Percentiles rank a stretch among this genome's conserved stretches.
Conservation (phyloP, 2,113 vertebrate genomes). For the Apteryx mantelli region DNA sequence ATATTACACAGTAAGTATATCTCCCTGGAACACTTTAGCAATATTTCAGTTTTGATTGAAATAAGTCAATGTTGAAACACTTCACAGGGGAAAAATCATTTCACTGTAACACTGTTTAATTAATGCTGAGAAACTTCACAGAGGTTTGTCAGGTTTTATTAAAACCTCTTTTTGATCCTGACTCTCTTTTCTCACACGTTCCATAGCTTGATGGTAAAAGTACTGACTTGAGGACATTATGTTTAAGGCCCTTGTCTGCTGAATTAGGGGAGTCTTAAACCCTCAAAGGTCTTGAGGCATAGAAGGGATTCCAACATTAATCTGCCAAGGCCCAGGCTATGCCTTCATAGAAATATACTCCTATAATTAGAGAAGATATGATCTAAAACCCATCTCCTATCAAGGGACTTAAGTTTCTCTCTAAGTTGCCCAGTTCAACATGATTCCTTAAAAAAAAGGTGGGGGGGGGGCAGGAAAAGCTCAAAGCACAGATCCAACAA, state of each 20-base stretch:
- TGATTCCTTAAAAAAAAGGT: not conserved
- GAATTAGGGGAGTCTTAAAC: not conserved
- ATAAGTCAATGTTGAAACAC: not conserved
- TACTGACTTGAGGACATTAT: not conserved
- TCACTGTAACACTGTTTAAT: not conserved
- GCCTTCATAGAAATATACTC: not conserved
- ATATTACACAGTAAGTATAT: not conserved
- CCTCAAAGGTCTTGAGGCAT: not conserved
- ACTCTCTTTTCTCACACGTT: not conserved
- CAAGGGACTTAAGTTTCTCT: not conserved
- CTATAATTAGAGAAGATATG: not conserved
- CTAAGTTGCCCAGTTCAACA: not conserved
- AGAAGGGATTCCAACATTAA: accelerated
- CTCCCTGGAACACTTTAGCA: not conserved
- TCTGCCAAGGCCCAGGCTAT: not conserved
- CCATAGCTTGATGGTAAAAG: not conserved
- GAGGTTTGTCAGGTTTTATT: not conserved
- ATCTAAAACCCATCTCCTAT: not conserved
- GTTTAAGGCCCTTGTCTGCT: not conserved
- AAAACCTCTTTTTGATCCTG: not conserved
- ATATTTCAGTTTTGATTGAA: not conserved
- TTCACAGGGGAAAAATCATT: not conserved
- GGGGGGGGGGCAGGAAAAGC: accelerated
- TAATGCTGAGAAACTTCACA: not conserved
- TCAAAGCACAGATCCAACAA: not conserved